Evolutionary conservation across 2,888 invertebrate species (phyloP).

Genomic region (Orchestes rusci): DNA sequence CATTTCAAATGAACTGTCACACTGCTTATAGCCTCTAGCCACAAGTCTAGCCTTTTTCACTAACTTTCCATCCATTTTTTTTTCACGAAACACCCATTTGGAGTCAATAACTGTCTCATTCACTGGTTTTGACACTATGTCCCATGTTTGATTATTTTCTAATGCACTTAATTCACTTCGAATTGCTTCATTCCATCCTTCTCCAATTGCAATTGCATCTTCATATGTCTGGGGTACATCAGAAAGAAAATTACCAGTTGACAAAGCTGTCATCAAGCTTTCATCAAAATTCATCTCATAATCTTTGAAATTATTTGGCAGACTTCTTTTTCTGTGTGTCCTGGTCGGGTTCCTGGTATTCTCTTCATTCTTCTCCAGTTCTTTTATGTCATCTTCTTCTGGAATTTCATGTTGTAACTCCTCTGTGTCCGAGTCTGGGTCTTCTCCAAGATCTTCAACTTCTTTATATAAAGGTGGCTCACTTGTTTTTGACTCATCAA

Average conservation of each 20-base stretch:
- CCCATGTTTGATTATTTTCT: conserved; percentile 1
- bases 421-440: too few relatives aligned
- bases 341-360: too few relatives aligned
- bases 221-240: conserved; percentile 10
- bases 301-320: conserved; percentile 13
- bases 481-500: conserved; percentile 4
- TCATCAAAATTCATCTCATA: conserved; percentile 16
- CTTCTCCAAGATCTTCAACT: too few relatives aligned
- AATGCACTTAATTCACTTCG: conserved; percentile 6
- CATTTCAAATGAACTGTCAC: conserved; percentile 21
- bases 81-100: conserved; percentile 14
- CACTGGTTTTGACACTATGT: conserved; percentile 7
- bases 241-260: background rate
- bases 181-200: conserved; percentile 7
- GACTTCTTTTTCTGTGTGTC: conserved; percentile 4
- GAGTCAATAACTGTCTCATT: conserved; percentile 10
- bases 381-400: background rate
- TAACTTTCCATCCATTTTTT: conserved; percentile 3
- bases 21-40: conserved; percentile 11
- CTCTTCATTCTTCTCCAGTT: background rate
- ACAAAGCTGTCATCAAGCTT: conserved; percentile 15
- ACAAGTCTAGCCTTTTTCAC: conserved; percentile 15
- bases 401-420: background rate
- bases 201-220: conserved; percentile 15
- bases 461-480: too few relatives aligned